phyloP scores from a whole-genome alignment of 2,888 invertebrate species.

The Ormyrus nitidulus region DNA sequence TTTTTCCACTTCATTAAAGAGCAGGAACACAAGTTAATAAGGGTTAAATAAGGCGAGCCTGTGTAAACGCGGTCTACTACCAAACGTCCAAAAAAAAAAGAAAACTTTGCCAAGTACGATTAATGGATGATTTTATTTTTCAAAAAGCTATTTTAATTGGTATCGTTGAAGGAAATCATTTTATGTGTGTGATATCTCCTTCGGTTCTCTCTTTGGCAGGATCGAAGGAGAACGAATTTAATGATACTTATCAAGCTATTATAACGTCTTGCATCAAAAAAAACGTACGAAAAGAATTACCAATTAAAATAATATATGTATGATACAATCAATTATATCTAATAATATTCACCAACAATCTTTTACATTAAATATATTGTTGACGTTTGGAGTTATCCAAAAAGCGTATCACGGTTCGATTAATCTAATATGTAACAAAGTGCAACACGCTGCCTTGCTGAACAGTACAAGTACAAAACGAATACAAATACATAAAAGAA shows the following conservation, averaged over 20 bases:
- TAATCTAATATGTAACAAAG: conserved; percentile 74
- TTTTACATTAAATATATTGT: conserved; percentile 38
- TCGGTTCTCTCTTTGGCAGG: background rate
- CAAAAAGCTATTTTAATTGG: conserved; percentile 18
- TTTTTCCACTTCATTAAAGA: conserved; percentile 57
- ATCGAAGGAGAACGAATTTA: no score
- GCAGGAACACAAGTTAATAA: conserved; percentile 65
- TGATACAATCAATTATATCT: background rate
- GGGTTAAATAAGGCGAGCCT: conserved; percentile 62
- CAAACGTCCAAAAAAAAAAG: conserved; percentile 41
- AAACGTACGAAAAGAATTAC: conserved; percentile 4
- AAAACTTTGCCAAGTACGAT: no score
- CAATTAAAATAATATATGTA: conserved; percentile 12
- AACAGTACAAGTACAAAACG: conserved; percentile 76
- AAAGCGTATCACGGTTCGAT: conserved; percentile 70
- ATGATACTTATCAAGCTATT: background rate
- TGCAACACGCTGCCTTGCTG: conserved; percentile 76
- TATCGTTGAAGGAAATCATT: conserved; percentile 16
- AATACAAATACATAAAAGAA: conserved; percentile 73
- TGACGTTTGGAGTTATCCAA: conserved; percentile 66
- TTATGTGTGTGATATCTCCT: background rate
- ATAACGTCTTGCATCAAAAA: background rate
- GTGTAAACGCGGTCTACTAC: conserved; percentile 47
- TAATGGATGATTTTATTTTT: background rate
- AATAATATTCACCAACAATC: conserved; percentile 12